Conservation (phyloP, 2,888 invertebrate species). For the Cryptocheilus praepositus region DNA sequence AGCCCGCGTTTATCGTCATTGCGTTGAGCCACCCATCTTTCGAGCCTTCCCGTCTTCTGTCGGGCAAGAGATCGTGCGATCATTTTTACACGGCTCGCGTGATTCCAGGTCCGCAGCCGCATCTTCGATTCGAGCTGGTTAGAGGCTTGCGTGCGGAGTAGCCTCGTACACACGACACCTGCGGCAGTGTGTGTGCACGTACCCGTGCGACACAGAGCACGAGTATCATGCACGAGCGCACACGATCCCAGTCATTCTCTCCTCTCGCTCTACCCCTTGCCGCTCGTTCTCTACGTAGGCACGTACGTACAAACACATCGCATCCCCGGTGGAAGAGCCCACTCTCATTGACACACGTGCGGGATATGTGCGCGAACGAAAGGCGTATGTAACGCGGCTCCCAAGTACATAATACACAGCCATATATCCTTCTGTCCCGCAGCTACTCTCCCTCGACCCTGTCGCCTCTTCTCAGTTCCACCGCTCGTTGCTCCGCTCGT, state of each 20-base stretch:
- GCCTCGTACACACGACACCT: constrained; percentile 14
- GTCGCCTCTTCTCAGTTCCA: constrained; percentile 47
- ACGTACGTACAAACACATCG: background rate
- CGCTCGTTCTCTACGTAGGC: background rate
- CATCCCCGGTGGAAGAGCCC: background rate
- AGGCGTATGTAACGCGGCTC: constrained; percentile 51
- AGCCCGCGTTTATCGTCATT: no score
- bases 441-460: constrained; percentile 57
- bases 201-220: constrained; percentile 13
- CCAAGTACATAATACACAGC: constrained; percentile 55
- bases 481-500: constrained; percentile 49
- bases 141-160: constrained; percentile 51
- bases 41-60: background rate
- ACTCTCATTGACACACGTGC: background rate
- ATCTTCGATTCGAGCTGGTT: constrained; percentile 42
- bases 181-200: constrained; percentile 4
- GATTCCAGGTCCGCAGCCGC: constrained; percentile 7
- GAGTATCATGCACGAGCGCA: constrained; percentile 1
- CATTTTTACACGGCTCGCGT: constrained; percentile 23
- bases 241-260: background rate
- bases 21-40: background rate
- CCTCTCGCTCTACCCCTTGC: background rate
- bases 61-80: constrained; percentile 16
- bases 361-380: constrained; percentile 32
- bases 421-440: constrained; percentile 57